Evolutionary conservation across 2,113 vertebrate genomes (phyloP), one percentile per base, ranked within the genome.

Genomic region (Emydura subglobosa): DNA sequence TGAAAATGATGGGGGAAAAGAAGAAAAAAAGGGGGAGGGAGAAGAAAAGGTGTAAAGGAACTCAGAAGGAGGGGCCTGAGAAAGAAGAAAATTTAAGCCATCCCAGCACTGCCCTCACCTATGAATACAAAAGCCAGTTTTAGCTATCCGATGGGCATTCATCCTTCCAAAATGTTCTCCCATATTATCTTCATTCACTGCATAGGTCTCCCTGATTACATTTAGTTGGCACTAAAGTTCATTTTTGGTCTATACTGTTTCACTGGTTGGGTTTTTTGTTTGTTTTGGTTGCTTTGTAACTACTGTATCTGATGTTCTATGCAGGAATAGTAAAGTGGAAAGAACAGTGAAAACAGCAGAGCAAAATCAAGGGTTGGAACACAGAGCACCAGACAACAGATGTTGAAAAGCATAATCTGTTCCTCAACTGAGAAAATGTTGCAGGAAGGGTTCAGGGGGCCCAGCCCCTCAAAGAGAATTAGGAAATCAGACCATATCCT

Each of bases 221-320:
- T 47, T 50, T 68, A 59, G 51, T 88, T 92, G 89, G 76, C 53
- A 7, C 19, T 80, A 17, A 49, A 87, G 74, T 95, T 96, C n/a
- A 79, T 95, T 80, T 93, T 87, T 9, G 19, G 9, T 72, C 65
- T 29, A 88, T 94, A 0, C 0, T 50, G 61, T 96, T 86, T 89
- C 92, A 42, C 86, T 95, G 95, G 50, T 74, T 80, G 3, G 1
- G 72, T 11, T 85, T 93, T 97, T 95, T 86, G 95, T 74, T 78
- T 86, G 57, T 21, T 93, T 7, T 3, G 81, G 55, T 87, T 83
- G 17, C 81, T 96, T 96, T 97, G 89, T 59, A 83, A 27, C 55
- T 79, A 53, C 50, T 94, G 61, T 95, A 95, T 94, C 90, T 92
- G 90, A 89, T 95, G 95, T 96, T 51, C 87, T 84, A 83, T 92